A percentile compares a stretch with the other conserved stretches of the same genome.
phyloP scores from a whole-genome alignment of 2,113 vertebrate species.

The Phyllostomus discolor region DNA sequence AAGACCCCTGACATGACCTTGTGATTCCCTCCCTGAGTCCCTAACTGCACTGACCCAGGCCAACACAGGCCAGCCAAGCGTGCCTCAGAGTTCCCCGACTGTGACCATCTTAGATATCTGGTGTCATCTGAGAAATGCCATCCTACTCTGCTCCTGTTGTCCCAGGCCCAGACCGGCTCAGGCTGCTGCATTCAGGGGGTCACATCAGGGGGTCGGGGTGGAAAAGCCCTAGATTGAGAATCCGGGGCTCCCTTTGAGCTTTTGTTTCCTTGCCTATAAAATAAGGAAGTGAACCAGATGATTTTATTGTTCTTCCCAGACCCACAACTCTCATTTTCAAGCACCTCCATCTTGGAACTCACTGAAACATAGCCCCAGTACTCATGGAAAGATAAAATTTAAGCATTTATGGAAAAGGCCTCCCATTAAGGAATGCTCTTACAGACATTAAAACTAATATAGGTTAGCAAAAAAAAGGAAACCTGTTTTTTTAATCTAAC shows the following conservation, averaged over 20 bases:
- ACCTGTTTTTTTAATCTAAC: not conserved
- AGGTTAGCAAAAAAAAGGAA: not conserved
- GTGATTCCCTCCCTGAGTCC: accelerated
- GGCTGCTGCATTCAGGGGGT: not conserved
- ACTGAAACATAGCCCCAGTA: too few relatives aligned
- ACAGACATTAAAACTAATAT: not conserved
- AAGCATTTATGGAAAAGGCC: not conserved
- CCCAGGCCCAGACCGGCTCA: not conserved
- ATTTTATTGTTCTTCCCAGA: not conserved
- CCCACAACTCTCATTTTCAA: not conserved
- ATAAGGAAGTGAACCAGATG: too few relatives aligned
- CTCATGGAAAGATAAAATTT: not conserved
- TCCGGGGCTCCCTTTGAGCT: not conserved
- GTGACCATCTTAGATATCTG: not conserved
- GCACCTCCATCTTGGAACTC: not conserved
- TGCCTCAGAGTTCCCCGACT: not conserved
- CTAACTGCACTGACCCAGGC: not conserved
- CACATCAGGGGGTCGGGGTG: not conserved
- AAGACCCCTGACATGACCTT: not conserved
- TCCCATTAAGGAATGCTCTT: not conserved
- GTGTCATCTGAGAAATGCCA: not conserved
- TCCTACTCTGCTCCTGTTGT: accelerated
- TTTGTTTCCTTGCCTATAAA: not conserved
- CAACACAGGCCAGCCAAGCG: too few relatives aligned
- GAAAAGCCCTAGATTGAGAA: not conserved